Conservation (phyloP, 2,888 invertebrate species). For the Coenonympha arcania region DNA sequence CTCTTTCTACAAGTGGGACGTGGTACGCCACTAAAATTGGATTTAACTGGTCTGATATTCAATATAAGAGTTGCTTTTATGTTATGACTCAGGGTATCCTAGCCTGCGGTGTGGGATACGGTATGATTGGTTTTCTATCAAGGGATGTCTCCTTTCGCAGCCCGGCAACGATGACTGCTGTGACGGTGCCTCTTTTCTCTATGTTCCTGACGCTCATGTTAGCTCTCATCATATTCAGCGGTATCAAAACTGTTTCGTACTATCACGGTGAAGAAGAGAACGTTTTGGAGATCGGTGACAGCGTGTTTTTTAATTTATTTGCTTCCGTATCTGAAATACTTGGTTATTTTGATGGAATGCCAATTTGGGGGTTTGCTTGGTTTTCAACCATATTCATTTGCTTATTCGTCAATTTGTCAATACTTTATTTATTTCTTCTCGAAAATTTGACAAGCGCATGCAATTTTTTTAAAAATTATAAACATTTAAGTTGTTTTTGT, state of each 20-base stretch:
- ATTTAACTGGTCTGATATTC: slow-evolving; percentile 37
- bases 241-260: slow-evolving; percentile 58
- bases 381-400: slow-evolving; percentile 46
- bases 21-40: slow-evolving; percentile 49
- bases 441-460: slow-evolving; percentile 36
- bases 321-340: slow-evolving; percentile 54
- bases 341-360: slow-evolving; percentile 48
- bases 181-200: slow-evolving; percentile 45
- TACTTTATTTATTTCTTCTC: slow-evolving; percentile 45
- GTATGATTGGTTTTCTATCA: slow-evolving; percentile 49
- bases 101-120: slow-evolving; percentile 50
- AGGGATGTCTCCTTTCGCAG: slow-evolving; percentile 55
- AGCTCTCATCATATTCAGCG: slow-evolving; percentile 48
- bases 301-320: slow-evolving; percentile 44
- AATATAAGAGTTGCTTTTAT: slow-evolving; percentile 32
- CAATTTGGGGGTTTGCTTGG: slow-evolving; percentile 56
- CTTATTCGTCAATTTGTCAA: slow-evolving; percentile 50
- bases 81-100: slow-evolving; percentile 44
- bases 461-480: slow-evolving; percentile 33
- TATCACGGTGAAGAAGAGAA: slow-evolving; percentile 60
- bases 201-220: slow-evolving; percentile 41
- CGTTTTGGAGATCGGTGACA: slow-evolving; percentile 48
- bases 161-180: slow-evolving; percentile 58
- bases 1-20: slow-evolving; percentile 51
- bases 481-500: slow-evolving; percentile 34